Evolutionary conservation across 1,140 invertebrate genomes (phyloP), one percentile per base, ranked within the genome.

Genomic region (Battus philenor): DNA sequence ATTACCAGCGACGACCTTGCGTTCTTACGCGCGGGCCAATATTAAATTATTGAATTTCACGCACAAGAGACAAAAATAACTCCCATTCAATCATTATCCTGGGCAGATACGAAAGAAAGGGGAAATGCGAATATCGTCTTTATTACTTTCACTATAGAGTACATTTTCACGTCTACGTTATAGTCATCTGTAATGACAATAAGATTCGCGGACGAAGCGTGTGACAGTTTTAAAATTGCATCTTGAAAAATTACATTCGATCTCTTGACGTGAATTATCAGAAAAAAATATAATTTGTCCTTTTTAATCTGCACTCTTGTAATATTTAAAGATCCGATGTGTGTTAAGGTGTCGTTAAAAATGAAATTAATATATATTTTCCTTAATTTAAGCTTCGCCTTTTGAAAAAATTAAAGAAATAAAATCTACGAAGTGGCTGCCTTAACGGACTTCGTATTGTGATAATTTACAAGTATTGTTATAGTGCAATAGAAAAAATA

Each of bases 211-310:
- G 48, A 52, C 50, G 55, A 32, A 55, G 44, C 55, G 54, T 67
- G 63, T 62, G 67, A 70, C 68, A 68, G 59, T 65, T 71, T 65
- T 60, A 47, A 68, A 68, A 71, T 68, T 68, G 58, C 64, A 34
- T 48, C 39, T 34, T 60, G 64, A 65, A 60, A 60, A 68, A 70
- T 70, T 59, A 62, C 50, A 48, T 50, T 57, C 36, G 50, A 44
- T 47, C 47, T 27, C 34, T 47, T 44, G 50, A 55, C 55, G 30
- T 39, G 20, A 33, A 39, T 36, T 50, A 20, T 38, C 9, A 24
- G 36, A n/a, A 27, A 29, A 39, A 39, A 27, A 41, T 3, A 10
- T 16, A n/a, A 15, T 38, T 27, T 2, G 1, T 17, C 24, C 10
- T 27, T 16, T 10, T 15, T 10, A 9, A 2, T 38, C 10, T 8